A percentile compares a stretch with the other conserved stretches of the same genome.
phyloP scores from a whole-genome alignment of 2,797 vertebrate genomes.

The Babyrousa celebensis region DNA sequence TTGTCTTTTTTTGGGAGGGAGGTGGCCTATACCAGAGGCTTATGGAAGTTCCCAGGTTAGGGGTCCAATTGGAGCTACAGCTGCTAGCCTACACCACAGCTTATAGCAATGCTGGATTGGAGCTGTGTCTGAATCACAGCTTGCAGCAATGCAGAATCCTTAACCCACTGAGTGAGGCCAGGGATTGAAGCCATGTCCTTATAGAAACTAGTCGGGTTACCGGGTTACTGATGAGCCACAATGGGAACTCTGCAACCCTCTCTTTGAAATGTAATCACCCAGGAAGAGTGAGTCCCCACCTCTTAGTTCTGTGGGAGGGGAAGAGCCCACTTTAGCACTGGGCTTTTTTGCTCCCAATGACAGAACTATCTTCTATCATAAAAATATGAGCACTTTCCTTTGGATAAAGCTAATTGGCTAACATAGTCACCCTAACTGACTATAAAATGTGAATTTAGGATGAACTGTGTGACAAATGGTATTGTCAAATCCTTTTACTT shows the following conservation, averaged over 20 bases:
- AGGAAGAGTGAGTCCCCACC: background rate
- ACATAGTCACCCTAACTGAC: background rate
- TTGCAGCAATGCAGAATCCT: too few species aligned
- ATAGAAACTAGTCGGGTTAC: too few species aligned
- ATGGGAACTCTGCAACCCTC: background rate
- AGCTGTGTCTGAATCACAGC: too few species aligned
- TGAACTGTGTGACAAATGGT: background rate
- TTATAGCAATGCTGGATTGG: too few species aligned
- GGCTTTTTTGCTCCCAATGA: background rate
- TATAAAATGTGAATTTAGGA: slow-evolving; percentile 1
- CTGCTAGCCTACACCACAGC: too few species aligned
- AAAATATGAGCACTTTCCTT: background rate
- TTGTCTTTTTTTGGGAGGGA: background rate
- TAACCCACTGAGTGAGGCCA: too few species aligned
- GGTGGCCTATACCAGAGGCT: too few species aligned
- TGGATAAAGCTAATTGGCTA: background rate
- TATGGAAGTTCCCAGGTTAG: too few species aligned
- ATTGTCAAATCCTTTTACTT: background rate
- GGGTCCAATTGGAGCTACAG: too few species aligned
- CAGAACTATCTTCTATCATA: background rate
- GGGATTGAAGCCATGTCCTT: too few species aligned
- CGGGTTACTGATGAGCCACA: too few species aligned
- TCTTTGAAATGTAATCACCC: slow-evolving; percentile 4
- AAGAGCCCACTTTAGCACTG: background rate
- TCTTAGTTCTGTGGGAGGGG: background rate